Percentiles rank a stretch among this genome's conserved stretches.
Conservation (phyloP, 2,888 invertebrate species). For the Pinctada fucata region DNA sequence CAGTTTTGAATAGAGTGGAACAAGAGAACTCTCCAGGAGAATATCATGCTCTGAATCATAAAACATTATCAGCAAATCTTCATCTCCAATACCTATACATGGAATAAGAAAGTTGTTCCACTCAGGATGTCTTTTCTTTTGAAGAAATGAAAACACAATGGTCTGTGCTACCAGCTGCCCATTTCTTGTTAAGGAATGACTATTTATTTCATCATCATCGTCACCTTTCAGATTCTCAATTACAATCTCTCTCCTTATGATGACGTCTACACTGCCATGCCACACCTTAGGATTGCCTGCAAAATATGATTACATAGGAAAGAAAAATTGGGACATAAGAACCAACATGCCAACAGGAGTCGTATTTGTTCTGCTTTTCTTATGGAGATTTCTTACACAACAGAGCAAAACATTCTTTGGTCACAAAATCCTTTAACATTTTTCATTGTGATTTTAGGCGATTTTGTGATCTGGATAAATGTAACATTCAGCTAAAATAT, state of each 20-base stretch:
- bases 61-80: conserved; percentile 9
- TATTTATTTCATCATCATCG: conserved; percentile 1
- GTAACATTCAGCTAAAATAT: too few species aligned
- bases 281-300: conserved; percentile 12
- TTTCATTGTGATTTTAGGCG: too few species aligned
- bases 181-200: not conserved
- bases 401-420: not conserved
- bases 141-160: conserved; percentile 25
- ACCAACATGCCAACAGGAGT: too few species aligned
- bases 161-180: conserved; percentile 19
- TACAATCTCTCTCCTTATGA: conserved; percentile 5
- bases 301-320: not conserved
- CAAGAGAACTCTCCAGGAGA: conserved; percentile 11
- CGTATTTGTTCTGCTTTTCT: too few species aligned
- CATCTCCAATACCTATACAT: conserved; percentile 2
- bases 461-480: too few species aligned
- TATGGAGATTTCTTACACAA: not conserved
- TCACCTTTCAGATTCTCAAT: conserved; percentile 8
- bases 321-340: too few species aligned
- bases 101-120: conserved; percentile 14
- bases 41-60: conserved; percentile 19
- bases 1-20: not conserved
- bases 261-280: conserved; percentile 13
- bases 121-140: conserved; percentile 20
- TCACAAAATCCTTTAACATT: not conserved